Conservation (phyloP, 2,797 vertebrate species). For the Scolopax bukidnonensis region DNA sequence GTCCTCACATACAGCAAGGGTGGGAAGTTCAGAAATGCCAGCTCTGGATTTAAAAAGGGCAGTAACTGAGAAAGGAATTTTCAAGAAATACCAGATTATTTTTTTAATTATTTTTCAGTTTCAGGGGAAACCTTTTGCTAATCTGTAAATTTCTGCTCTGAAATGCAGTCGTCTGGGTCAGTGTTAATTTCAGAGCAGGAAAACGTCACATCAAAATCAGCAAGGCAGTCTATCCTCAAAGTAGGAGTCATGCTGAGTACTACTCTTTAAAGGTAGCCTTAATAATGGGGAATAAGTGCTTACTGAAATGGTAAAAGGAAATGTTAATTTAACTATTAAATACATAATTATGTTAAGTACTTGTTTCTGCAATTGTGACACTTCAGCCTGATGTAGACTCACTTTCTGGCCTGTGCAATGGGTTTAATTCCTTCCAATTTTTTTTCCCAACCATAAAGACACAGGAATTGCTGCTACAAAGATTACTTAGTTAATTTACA, state of each 20-base stretch:
- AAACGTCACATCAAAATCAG: constrained; percentile 7
- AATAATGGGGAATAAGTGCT: constrained; percentile 37
- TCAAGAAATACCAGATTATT: not conserved
- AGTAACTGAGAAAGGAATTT: not conserved
- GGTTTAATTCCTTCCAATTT: not conserved
- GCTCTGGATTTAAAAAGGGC: not conserved
- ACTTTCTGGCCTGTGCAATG: constrained; percentile 17
- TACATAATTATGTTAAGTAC: constrained; percentile 62
- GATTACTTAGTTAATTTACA: not conserved
- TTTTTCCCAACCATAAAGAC: not conserved
- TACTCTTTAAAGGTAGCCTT: constrained; percentile 46
- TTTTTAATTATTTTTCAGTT: not conserved
- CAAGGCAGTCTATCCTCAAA: not conserved
- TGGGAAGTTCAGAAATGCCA: not conserved
- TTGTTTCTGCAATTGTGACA: constrained; percentile 60
- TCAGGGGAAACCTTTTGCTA: not conserved
- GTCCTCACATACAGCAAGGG: not conserved
- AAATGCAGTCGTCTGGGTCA: not conserved
- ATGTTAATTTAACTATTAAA: constrained; percentile 68
- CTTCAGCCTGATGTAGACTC: constrained; percentile 53
- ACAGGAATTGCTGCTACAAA: not conserved
- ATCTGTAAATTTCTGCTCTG: not conserved
- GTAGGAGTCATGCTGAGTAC: constrained; percentile 36
- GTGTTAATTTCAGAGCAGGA: constrained; percentile 17
- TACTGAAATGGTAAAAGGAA: constrained; percentile 60